Evolutionary conservation across 2,888 invertebrate genomes (phyloP).

Genomic region (Drosophila setosimentum): DNA sequence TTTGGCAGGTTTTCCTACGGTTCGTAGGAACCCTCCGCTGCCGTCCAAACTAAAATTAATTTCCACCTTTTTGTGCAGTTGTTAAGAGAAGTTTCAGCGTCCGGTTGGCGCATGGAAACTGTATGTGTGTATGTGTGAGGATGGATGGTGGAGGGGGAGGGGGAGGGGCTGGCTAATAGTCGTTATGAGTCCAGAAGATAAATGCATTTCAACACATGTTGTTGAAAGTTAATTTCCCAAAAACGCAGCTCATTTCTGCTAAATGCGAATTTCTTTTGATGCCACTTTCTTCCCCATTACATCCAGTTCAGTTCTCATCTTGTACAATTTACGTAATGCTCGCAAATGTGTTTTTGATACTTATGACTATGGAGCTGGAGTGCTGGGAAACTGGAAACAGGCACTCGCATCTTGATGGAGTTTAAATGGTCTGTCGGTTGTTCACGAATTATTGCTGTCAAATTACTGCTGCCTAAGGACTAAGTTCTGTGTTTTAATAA

Average conservation of each 20-base stretch:
- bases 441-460: conserved; percentile 24
- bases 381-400: not conserved
- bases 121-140: not conserved
- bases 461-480: not conserved
- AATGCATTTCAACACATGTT: conserved; percentile 81
- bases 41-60: conserved; percentile 60
- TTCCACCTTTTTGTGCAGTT: conserved; percentile 66
- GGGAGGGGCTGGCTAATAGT: conserved; percentile 11
- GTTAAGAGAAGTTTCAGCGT: conserved; percentile 46
- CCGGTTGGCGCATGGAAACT: conserved; percentile 17
- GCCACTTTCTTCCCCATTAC: not conserved
- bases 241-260: conserved; percentile 78
- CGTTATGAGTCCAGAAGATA: conserved; percentile 73
- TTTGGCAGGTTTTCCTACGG: conserved; percentile 71
- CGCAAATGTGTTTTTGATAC: conserved; percentile 76
- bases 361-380: conserved; percentile 22
- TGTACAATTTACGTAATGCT: conserved; percentile 53
- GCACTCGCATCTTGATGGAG: conserved; percentile 42
- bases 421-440: conserved; percentile 49
- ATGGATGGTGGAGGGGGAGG: not conserved
- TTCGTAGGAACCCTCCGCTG: conserved; percentile 37
- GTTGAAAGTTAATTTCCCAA: conserved; percentile 80
- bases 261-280: conserved; percentile 63
- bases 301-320: conserved; percentile 37
- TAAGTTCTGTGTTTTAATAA: not conserved